phyloP scores from a whole-genome alignment of 2,113 vertebrate genomes.

The Upupa epops region DNA sequence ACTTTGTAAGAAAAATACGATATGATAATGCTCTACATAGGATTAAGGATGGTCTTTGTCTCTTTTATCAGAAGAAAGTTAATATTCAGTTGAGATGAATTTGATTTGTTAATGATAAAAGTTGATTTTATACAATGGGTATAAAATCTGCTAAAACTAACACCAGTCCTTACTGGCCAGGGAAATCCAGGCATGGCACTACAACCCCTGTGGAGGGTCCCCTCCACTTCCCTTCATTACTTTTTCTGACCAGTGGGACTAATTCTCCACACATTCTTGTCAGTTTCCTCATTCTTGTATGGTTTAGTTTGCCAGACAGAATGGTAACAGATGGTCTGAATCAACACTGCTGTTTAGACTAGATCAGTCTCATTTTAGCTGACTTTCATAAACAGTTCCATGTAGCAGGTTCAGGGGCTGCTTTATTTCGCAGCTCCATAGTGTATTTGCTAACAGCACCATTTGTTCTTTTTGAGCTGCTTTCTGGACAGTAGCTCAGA shows the following conservation, averaged over 20 bases:
- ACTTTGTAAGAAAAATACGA: background rate
- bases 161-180: fast-evolving
- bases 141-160: background rate
- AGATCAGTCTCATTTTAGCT: slow-evolving; percentile 6
- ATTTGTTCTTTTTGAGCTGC: background rate
- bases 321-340: slow-evolving; percentile 56
- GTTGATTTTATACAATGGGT: background rate
- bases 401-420: background rate
- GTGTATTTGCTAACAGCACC: background rate
- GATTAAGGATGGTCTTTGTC: background rate
- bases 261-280: slow-evolving; percentile 48
- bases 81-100: background rate
- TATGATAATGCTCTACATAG: background rate
- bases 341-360: slow-evolving; percentile 53
- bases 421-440: background rate
- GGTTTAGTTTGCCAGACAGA: slow-evolving; percentile 24
- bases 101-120: background rate
- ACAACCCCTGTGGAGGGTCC: background rate
- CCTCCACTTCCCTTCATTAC: background rate
- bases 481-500: background rate
- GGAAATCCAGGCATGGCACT: background rate
- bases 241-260: background rate
- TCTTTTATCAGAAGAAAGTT: background rate
- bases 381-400: background rate
- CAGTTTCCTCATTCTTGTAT: slow-evolving; percentile 44